Evolutionary conservation across 2,888 invertebrate genomes (phyloP).

Genomic region (Nephrocerus scutellatus): DNA sequence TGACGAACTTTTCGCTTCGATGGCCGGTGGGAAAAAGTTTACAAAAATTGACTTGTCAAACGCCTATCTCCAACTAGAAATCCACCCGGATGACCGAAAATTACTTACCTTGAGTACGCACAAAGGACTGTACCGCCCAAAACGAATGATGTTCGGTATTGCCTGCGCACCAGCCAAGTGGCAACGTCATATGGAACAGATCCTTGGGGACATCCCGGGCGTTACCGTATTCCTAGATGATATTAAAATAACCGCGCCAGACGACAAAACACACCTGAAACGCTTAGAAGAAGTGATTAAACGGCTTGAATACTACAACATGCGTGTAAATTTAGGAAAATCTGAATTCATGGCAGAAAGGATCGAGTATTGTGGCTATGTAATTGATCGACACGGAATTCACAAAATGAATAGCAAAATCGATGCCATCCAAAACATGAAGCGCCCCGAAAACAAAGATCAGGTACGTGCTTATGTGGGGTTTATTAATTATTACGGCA

Average conservation of each 20-base stretch:
- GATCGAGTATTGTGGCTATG: conserved; percentile 29
- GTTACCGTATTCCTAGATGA: conserved; percentile 30
- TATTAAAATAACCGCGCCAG: conserved; percentile 25
- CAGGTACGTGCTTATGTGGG: conserved; percentile 28
- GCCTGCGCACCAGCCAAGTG: conserved; percentile 32
- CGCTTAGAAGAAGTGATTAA: conserved; percentile 23
- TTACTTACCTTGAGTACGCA: conserved; percentile 34
- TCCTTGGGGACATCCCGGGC: conserved; percentile 26
- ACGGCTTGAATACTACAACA: conserved; percentile 23
- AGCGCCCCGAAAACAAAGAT: conserved; percentile 22
- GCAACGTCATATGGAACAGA: conserved; percentile 30
- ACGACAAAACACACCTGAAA: conserved; percentile 23
- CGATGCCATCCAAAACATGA: conserved; percentile 26
- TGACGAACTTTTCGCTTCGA: conserved; percentile 24
- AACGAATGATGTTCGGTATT: conserved; percentile 32
- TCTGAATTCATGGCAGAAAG: conserved; percentile 25
- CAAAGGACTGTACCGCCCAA: conserved; percentile 32
- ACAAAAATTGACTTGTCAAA: conserved; percentile 28
- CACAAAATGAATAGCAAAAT: conserved; percentile 29
- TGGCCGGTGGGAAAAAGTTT: conserved; percentile 24
- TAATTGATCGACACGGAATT: conserved; percentile 28
- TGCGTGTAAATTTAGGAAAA: conserved; percentile 29
- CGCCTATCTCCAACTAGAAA: conserved; percentile 36
- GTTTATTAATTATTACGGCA: conserved; percentile 31
- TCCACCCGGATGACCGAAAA: conserved; percentile 27